These are phyloP conservation scores for Hemibagrus guttatus DNA, from an alignment of 2,797 vertebrate genomes.

Conservation along the genomic window DNA sequence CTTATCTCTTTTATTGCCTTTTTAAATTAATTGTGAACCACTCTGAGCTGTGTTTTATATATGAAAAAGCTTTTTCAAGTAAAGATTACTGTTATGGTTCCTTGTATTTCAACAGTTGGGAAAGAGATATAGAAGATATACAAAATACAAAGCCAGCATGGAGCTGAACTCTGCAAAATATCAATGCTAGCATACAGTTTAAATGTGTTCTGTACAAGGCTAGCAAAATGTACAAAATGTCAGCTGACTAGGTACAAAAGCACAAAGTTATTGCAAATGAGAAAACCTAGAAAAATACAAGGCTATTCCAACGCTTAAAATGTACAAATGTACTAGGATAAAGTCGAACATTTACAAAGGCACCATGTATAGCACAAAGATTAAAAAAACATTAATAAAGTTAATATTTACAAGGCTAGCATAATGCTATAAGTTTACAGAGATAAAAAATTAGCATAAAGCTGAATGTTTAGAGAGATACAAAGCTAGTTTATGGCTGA, in stretches of 20 bases:
- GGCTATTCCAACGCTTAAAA: background rate
- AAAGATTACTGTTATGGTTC: background rate
- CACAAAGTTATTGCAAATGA: background rate
- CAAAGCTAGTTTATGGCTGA: background rate
- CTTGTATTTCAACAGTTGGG: background rate
- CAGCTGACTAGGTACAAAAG: background rate
- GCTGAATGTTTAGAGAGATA: background rate
- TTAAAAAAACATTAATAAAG: background rate
- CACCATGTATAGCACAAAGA: background rate
- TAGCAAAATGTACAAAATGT: too few relatives aligned
- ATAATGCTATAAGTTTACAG: background rate
- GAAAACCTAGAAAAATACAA: background rate
- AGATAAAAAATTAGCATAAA: background rate
- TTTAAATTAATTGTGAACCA: background rate
- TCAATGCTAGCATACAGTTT: background rate
- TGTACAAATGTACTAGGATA: background rate
- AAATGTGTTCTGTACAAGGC: background rate
- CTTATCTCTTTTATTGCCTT: background rate
- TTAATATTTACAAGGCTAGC: background rate
- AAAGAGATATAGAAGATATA: background rate
- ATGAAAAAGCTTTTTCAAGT: background rate
- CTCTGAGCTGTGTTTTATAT: background rate
- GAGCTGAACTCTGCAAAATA: background rate
- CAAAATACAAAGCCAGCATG: background rate
- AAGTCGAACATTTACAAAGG: background rate